Evolutionary conservation across 2,113 vertebrate species (phyloP).

Genomic region (Psittacula cyanocephala): DNA sequence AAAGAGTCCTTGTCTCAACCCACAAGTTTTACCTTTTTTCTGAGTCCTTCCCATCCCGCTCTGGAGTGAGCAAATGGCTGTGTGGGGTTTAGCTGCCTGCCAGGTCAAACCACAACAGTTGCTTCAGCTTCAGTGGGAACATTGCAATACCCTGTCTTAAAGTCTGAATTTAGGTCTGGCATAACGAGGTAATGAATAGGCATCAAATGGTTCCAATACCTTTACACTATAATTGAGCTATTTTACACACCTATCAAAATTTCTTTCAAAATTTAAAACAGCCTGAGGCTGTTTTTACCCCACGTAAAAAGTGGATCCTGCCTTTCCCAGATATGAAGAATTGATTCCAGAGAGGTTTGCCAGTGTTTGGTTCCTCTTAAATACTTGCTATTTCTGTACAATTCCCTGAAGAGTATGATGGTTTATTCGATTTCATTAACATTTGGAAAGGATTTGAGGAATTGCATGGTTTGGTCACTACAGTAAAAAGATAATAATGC

Average conservation of each 20-base stretch:
- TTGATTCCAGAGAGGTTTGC: slow-evolving; percentile 28
- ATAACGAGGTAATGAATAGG: neutral
- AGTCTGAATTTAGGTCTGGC: neutral
- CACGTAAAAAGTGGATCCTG: neutral
- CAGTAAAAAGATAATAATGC: slow-evolving; percentile 53
- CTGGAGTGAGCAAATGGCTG: neutral
- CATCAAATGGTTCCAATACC: neutral
- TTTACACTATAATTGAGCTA: neutral
- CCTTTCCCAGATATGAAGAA: neutral
- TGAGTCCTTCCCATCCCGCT: neutral
- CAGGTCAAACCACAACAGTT: neutral
- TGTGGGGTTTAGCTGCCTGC: neutral
- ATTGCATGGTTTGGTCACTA: slow-evolving; percentile 56
- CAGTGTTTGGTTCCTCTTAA: slow-evolving; percentile 41
- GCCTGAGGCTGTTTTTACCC: slow-evolving; percentile 28
- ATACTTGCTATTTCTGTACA: slow-evolving; percentile 45
- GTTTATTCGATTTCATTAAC: slow-evolving; percentile 64
- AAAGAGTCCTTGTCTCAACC: neutral
- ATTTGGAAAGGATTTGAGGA: slow-evolving; percentile 63
- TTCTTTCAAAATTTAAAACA: slow-evolving; percentile 7
- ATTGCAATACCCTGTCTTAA: neutral
- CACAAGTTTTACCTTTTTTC: neutral
- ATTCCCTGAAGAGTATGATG: slow-evolving; percentile 35
- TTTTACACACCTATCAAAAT: neutral
- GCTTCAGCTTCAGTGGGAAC: neutral